Evolutionary conservation across 2,888 invertebrate genomes (phyloP).

Genomic region (Eupithecia subumbrata): DNA sequence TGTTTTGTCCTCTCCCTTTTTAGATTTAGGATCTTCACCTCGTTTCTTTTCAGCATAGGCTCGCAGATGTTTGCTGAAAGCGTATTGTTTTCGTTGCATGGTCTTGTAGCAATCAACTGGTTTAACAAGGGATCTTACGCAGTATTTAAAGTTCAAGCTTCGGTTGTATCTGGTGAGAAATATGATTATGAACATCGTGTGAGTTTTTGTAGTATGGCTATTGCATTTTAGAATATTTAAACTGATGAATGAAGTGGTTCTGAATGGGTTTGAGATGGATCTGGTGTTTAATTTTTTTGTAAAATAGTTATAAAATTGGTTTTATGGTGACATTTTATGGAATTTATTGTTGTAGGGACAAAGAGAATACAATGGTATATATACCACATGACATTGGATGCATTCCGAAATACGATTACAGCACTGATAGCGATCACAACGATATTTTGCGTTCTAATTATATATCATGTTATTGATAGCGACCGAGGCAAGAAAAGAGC

Average conservation of each 20-base stretch:
- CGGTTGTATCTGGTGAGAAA: conserved; percentile 25
- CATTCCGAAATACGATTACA: too few species aligned
- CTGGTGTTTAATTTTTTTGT: too few species aligned
- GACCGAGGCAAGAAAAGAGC: too few species aligned
- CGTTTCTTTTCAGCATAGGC: not conserved
- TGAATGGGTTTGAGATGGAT: not conserved
- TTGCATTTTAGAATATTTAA: not conserved
- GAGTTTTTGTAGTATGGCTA: not conserved
- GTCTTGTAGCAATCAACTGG: conserved; percentile 10
- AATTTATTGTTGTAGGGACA: too few species aligned
- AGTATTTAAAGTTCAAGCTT: conserved; percentile 27
- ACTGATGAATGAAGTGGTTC: not conserved
- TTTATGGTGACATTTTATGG: not conserved
- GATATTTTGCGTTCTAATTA: too few species aligned
- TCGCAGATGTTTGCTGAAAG: not conserved
- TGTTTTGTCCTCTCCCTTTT: conserved; percentile 18
- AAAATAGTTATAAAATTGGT: not conserved
- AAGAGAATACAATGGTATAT: too few species aligned
- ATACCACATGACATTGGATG: too few species aligned
- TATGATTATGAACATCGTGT: conserved; percentile 24
- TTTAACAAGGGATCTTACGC: conserved; percentile 22
- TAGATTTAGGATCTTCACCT: not conserved
- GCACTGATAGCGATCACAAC: too few species aligned
- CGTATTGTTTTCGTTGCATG: not conserved
- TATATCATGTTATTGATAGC: too few species aligned